phyloP scores from a whole-genome alignment of 2,888 invertebrate species.

The Eretmocerus hayati region DNA sequence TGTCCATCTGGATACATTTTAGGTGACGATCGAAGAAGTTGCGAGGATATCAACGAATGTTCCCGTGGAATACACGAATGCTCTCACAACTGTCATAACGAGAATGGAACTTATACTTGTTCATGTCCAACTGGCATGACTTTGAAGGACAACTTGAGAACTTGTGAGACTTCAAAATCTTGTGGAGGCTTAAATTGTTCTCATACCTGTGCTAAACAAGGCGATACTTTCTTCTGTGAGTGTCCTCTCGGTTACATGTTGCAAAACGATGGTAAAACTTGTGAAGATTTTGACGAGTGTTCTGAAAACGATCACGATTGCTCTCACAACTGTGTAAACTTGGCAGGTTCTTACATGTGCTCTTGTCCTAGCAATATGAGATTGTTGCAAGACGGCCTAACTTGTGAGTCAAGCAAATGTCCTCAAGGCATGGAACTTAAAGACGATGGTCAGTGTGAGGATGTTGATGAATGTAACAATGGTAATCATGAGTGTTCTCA shows the following conservation, averaged over 20 bases:
- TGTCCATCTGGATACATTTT: conserved; percentile 51
- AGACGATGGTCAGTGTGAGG: conserved; percentile 35
- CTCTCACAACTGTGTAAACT: conserved; percentile 35
- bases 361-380: conserved; percentile 31
- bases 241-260: conserved; percentile 49
- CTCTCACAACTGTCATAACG: conserved; percentile 52
- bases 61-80: conserved; percentile 49
- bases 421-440: conserved; percentile 26
- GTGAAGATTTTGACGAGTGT: conserved; percentile 45
- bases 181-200: conserved; percentile 42
- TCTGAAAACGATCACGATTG: conserved; percentile 46
- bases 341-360: conserved; percentile 43
- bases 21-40: conserved; percentile 40
- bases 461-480: conserved; percentile 43
- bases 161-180: conserved; percentile 25
- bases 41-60: conserved; percentile 54
- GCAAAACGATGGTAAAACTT: conserved; percentile 44
- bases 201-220: conserved; percentile 47
- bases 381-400: conserved; percentile 42
- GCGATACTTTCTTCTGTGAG: conserved; percentile 50
- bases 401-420: conserved; percentile 35
- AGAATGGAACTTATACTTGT: conserved; percentile 51
- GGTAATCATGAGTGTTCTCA: conserved; percentile 51
- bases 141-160: conserved; percentile 26
- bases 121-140: conserved; percentile 47